These are phyloP conservation scores for Anarrhichthys ocellatus DNA, from an alignment of 2,113 vertebrate genomes.

Conservation along the genomic window DNA sequence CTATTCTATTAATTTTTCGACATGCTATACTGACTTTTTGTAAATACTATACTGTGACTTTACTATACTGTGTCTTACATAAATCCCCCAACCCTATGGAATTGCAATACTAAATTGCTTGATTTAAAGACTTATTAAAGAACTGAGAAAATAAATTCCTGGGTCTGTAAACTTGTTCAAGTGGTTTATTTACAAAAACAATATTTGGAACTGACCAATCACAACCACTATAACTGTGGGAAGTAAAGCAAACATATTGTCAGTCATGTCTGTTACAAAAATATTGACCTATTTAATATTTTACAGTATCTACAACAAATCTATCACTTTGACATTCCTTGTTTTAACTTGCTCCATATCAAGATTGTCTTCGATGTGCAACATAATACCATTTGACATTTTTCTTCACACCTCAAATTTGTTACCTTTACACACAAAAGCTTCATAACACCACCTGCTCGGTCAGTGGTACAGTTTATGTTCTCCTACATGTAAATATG, in stretches of 20 bases:
- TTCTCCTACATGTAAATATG: conserved; percentile 53
- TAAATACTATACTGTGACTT: too few relatives aligned
- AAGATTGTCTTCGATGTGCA: conserved; percentile 77
- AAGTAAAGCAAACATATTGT: conserved; percentile 49
- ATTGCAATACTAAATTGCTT: neutral
- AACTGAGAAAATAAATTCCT: neutral
- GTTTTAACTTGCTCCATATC: conserved; percentile 58
- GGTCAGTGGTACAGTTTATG: conserved; percentile 26
- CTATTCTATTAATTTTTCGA: too few relatives aligned
- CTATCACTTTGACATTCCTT: conserved; percentile 66
- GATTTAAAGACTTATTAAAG: neutral
- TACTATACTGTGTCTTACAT: neutral
- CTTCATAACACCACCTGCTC: conserved; percentile 67
- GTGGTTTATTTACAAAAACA: conserved; percentile 82
- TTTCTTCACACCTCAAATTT: conserved; percentile 46
- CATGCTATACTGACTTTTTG: too few relatives aligned
- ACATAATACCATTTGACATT: conserved; percentile 55
- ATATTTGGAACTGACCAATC: conserved; percentile 38
- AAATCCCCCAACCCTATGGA: neutral
- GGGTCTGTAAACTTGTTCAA: conserved; percentile 29
- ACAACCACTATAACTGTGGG: conserved; percentile 55
- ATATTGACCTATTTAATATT: conserved; percentile 81
- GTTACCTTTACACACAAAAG: conserved; percentile 57
- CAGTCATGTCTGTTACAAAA: conserved; percentile 81
- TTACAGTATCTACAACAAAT: conserved; percentile 85